Conservation (phyloP, 1,140 invertebrate genomes). For the Euborellia annulipes region DNA sequence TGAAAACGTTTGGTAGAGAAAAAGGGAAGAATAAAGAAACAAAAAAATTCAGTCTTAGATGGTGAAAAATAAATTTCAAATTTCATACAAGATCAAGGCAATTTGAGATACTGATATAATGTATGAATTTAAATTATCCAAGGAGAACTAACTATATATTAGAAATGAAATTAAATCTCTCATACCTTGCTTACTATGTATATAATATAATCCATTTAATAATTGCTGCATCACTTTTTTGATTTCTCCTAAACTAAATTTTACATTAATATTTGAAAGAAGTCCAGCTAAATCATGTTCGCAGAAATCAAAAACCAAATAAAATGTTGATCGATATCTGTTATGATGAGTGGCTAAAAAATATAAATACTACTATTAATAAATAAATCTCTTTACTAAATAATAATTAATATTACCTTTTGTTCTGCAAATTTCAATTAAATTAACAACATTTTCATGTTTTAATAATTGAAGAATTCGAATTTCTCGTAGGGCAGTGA, state of each 20-base stretch:
- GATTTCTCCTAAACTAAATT: constrained; percentile 92
- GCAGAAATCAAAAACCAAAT: constrained; percentile 96
- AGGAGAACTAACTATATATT: no score
- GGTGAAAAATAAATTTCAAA: no score
- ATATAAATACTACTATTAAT: neutral
- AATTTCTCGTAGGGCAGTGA: constrained; percentile 93
- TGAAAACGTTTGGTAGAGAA: no score
- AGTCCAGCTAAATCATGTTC: constrained; percentile 97
- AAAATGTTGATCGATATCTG: constrained; percentile 85
- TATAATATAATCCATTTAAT: constrained; percentile 90
- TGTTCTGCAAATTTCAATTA: constrained; percentile 91
- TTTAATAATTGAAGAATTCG: constrained; percentile 89
- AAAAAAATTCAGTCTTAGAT: no score
- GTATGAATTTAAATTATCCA: no score
- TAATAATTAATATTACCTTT: constrained; percentile 38
- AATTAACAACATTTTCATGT: constrained; percentile 93
- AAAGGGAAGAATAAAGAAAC: no score
- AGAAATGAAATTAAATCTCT: no score
- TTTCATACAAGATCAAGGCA: no score
- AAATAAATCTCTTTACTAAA: neutral
- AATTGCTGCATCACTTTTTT: constrained; percentile 98
- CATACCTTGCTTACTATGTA: constrained; percentile 77
- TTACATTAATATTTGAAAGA: constrained; percentile 87
- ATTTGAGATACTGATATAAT: no score
- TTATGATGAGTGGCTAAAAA: constrained; percentile 61